A percentile compares a stretch with the other conserved stretches of the same genome.
Conservation (phyloP, 1,140 invertebrate genomes). For the Eueides isabella region DNA sequence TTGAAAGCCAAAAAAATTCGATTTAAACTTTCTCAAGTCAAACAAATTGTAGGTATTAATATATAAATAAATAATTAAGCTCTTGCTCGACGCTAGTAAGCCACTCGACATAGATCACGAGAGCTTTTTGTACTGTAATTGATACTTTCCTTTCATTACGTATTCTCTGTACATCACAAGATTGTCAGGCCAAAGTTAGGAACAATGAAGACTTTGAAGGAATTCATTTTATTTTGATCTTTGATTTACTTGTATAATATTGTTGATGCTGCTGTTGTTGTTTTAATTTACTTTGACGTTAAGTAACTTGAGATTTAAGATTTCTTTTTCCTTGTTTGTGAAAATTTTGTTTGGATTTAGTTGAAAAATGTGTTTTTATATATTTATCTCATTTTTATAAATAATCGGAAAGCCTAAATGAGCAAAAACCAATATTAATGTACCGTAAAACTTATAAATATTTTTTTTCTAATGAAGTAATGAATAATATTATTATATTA, state of each 20-base stretch:
- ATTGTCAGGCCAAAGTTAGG: constrained; percentile 11
- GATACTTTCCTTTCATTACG: constrained; percentile 21
- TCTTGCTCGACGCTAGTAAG: not conserved
- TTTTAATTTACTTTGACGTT: not conserved
- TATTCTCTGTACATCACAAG: constrained; percentile 20
- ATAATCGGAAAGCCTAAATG: too few relatives aligned
- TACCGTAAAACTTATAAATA: too few relatives aligned
- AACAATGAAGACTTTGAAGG: constrained; percentile 9
- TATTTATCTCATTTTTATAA: too few relatives aligned
- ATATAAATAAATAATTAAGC: not conserved
- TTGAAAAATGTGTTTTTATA: not conserved
- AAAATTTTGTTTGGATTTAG: not conserved
- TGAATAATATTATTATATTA: too few relatives aligned
- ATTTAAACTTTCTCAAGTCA: too few relatives aligned
- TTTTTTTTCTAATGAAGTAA: too few relatives aligned
- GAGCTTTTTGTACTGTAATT: constrained; percentile 20
- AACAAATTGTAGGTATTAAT: not conserved
- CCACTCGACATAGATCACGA: constrained; percentile 6
- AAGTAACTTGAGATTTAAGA: not conserved
- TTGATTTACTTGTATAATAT: constrained; percentile 2
- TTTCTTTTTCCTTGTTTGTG: not conserved
- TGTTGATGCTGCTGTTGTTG: not conserved
- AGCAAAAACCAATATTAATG: too few relatives aligned
- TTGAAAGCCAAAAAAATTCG: too few relatives aligned
- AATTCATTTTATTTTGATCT: constrained; percentile 18